phyloP scores from a whole-genome alignment of 2,888 invertebrate genomes.

The Bellardia bayeri region DNA sequence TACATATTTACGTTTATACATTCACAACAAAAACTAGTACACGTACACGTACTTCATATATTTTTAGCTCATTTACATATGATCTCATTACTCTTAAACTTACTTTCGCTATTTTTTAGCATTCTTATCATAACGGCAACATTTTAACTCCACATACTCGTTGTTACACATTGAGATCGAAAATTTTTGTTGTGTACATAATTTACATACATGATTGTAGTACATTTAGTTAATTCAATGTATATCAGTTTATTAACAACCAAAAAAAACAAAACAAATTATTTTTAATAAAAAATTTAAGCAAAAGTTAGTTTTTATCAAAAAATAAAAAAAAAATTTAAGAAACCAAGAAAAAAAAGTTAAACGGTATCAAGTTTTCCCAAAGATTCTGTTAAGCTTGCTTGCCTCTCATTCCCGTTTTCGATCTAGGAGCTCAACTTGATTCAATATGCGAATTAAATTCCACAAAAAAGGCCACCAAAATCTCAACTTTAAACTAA shows the following conservation, averaged over 20 bases:
- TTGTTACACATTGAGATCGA: not conserved
- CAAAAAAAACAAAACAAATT: conserved; percentile 8
- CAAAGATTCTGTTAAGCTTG: conserved; percentile 84
- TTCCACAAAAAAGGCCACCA: conserved; percentile 79
- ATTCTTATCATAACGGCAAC: not conserved
- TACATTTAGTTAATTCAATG: conserved; percentile 43
- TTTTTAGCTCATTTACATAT: conserved; percentile 2
- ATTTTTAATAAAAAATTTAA: conserved; percentile 5
- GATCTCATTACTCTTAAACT: not conserved
- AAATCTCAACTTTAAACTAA: conserved; percentile 39
- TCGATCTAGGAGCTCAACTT: conserved; percentile 84
- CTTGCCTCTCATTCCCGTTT: conserved; percentile 84
- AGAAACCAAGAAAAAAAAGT: conserved; percentile 60
- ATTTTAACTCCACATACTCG: not conserved
- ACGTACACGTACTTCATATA: not conserved
- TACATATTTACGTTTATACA: not conserved
- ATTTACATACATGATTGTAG: conserved; percentile 59
- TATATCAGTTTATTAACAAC: conserved; percentile 15
- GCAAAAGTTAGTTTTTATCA: conserved; percentile 11
- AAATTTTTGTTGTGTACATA: conserved; percentile 58
- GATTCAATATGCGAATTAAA: conserved; percentile 84
- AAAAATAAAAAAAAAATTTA: conserved; percentile 64
- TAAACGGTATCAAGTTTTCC: conserved; percentile 84
- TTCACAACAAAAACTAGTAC: not conserved
- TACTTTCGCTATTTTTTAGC: conserved; percentile 2